Evolutionary conservation across 2,113 vertebrate genomes (phyloP), one percentile per base, ranked within the genome.

Genomic region (Galeopterus variegatus): DNA sequence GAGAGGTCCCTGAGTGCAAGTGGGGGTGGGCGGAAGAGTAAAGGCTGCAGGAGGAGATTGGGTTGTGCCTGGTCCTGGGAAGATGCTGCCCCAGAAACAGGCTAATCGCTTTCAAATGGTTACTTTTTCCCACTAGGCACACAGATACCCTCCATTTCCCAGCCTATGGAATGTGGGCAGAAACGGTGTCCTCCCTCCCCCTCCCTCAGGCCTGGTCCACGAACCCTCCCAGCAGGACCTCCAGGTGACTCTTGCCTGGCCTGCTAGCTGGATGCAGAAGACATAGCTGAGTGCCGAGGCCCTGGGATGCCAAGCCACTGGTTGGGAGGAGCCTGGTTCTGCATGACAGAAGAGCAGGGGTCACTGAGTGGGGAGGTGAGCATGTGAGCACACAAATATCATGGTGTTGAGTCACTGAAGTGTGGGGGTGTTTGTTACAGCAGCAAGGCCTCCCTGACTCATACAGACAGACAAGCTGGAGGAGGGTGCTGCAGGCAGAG

Each of bases 221-320:
- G 31, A 36, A 15, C 26, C 8, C 5, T 69, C 10, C 26, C 13
- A 3, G 10, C 8, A 10, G 4, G 17, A n/a, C 23, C 24, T 50
- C 3, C 15, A 33, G 72, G 3, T 8, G 1, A 77, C 24, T 62
- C 58, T 80, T 69, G 1, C 41, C 50, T n/a, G 52, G 64, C 23
- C 23, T 65, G 4, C 6, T 54, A 26, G 4, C 15, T 31, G 8
- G 31, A 17, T 33, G 28, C 14, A 77, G 24, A 52, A 67, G 56
- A 58, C 18, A 0, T 7, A 31, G 5, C 23, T 2, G 6, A 14
- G 3, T 8, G 5, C 50, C 45, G 36, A 15, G 23, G 24, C 9
- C 21, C 67, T 54, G 52, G 9, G 18, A 26, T 48, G 52, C 67
- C 23, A 33, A 64, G 19, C 33, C 41, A 60, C 5, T 12, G 36